Evolutionary conservation across 2,888 invertebrate species (phyloP), one percentile per base, ranked within the genome.

Genomic region (Schizaphis graminum): DNA sequence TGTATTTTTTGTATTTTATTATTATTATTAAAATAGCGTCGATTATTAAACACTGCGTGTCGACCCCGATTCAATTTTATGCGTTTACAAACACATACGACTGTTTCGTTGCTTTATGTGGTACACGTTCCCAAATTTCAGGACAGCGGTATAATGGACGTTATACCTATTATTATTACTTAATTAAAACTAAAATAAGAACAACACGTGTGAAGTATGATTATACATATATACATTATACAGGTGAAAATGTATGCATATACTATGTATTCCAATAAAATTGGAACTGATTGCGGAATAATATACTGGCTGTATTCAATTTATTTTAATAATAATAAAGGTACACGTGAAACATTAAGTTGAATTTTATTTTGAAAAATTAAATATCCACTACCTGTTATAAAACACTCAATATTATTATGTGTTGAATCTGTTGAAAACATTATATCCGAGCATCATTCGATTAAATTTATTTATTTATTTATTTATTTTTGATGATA

Each of bases 61-160:
- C 67, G 90, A 90, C 90, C 89, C 89, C 44, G 49, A 49, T 90
- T 67, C 8, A 24, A 90, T 90, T 90, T 67, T 67, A 49, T 90
- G 67, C 21, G 10, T 47, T 44, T 47, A 13, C 61, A 41, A 57
- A 57, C 41, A 44, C 44, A 77, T 26, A 77, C 44, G 10, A 26
- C 11, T 44, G 11, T 44, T 85, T 44, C 44, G 8, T 44, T 8
- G 26, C 11, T 44, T 44, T 85, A 85, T 85, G 44, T 44, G 85
- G 85, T 85, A 85, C 85, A 44, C 11, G 85, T 44, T 41, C 85
- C 11, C 85, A 26, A 85, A 85, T 85, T 44, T 26, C 26, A 26
- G 26, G 26, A 85, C 85, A 2, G 86, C 26, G 13, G 44, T 86
- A 86, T 24, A 86, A n/a, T 86, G 28, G 5, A 47, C 11, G 47